phyloP scores from a whole-genome alignment of 2,888 invertebrate genomes.

The Eustalomyia histrio region DNA sequence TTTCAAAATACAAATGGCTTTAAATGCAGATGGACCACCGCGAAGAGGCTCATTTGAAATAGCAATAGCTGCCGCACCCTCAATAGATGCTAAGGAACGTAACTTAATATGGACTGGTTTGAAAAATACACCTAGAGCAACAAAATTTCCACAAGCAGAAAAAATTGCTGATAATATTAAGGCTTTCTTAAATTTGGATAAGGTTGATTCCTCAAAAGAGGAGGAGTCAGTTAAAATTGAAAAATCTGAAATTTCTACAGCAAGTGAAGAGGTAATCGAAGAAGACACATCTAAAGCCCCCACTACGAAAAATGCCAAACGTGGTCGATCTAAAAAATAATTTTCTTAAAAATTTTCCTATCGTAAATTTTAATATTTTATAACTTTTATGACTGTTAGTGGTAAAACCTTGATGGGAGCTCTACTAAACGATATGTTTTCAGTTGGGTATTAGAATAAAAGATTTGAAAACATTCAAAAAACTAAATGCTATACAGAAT shows the following conservation, averaged over 20 bases:
- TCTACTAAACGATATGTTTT: conserved; percentile 62
- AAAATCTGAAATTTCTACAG: neutral
- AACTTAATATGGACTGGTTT: conserved; percentile 75
- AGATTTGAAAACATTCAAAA: neutral
- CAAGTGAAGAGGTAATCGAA: neutral
- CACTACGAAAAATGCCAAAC: conserved; percentile 26
- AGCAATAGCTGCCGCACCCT: conserved; percentile 67
- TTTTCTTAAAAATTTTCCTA: conserved; percentile 11
- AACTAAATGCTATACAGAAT: neutral
- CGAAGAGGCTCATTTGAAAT: conserved; percentile 77
- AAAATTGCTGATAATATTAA: conserved; percentile 49
- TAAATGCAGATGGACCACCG: conserved; percentile 73
- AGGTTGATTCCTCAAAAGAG: neutral
- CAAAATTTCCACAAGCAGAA: conserved; percentile 74
- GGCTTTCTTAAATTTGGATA: conserved; percentile 42
- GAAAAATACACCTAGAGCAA: conserved; percentile 76
- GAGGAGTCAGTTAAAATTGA: neutral
- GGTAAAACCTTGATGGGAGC: conserved; percentile 68
- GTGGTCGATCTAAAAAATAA: conserved; percentile 42
- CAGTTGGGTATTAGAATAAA: conserved; percentile 39
- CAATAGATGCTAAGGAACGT: conserved; percentile 64
- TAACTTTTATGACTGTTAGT: conserved; percentile 68
- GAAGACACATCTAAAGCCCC: neutral
- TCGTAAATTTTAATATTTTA: conserved; percentile 26
- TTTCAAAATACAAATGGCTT: conserved; percentile 71